Percentiles rank a stretch among this genome's conserved stretches.
Conservation (phyloP, 2,888 invertebrate species). For the Tiliacea aurago region DNA sequence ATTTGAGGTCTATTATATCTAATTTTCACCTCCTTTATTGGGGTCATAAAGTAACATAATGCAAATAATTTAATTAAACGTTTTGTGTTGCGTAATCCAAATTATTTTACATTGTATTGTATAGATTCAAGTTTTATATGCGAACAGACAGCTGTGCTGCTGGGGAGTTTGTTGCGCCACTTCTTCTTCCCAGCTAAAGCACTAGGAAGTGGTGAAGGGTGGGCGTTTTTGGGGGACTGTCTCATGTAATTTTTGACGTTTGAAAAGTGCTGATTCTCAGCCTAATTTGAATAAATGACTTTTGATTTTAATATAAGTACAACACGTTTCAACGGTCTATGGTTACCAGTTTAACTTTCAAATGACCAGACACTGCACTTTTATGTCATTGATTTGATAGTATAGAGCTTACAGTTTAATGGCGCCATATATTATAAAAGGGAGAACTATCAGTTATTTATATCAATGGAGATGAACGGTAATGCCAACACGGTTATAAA, state of each 20-base stretch:
- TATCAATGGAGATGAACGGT: conserved; percentile 41
- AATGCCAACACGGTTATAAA: conserved; percentile 46
- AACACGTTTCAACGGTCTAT: background rate
- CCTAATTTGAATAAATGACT: too few relatives aligned
- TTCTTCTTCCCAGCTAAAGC: too few relatives aligned
- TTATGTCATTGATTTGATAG: conserved; percentile 27
- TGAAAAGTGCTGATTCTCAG: too few relatives aligned
- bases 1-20: conserved; percentile 18
- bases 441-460: conserved; percentile 37
- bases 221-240: too few relatives aligned
- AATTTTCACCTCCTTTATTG: conserved; percentile 40
- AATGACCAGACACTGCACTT: conserved; percentile 29
- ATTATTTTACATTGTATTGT: too few relatives aligned
- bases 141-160: too few relatives aligned
- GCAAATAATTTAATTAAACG: too few relatives aligned
- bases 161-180: too few relatives aligned
- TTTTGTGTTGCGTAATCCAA: too few relatives aligned
- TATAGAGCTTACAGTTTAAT: conserved; percentile 22
- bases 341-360: conserved; percentile 39
- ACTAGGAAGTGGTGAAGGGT: too few relatives aligned
- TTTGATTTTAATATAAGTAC: conserved; percentile 23
- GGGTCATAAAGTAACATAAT: conserved; percentile 16
- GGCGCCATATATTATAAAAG: conserved; percentile 18
- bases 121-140: too few relatives aligned
- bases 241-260: too few relatives aligned